Evolutionary conservation across 2,888 invertebrate genomes (phyloP), one percentile per base, ranked within the genome.

Genomic region (Leptopterna dolabrata): DNA sequence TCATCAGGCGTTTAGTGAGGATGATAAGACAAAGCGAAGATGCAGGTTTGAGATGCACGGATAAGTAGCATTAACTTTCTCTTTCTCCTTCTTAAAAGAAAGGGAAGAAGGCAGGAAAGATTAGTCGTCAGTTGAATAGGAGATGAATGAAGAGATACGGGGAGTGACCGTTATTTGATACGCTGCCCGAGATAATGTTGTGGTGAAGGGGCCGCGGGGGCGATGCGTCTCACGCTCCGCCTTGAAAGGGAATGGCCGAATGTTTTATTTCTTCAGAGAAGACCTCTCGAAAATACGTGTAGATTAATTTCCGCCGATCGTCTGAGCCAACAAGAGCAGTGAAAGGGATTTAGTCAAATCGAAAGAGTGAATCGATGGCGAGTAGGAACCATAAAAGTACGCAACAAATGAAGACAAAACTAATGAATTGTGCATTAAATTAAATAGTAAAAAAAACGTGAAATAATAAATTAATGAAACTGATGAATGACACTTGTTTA

Each of bases 111-210:
- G 71, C 30, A 30, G 29, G 29, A 36, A 76, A 76, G 78, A 78
- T 78, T n/a, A 41, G 19, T 45, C 78, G 78, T 45, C 36, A 45
- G 76, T 41, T 43, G 76, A 76, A 76, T 76, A 76, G 78, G 41
- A 78, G 78, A 78, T 78, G 78, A 78, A 78, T 78, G 78, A 55
- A 24, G 16, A 78, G 78, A 78, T 78, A 78, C 16, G 19, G 78
- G 47, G 78, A 78, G 45, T 78, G 78, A 78, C 78, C 78, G 78
- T 78, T 78, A 78, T 78, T 27, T 78, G 78, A 78, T 78, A 78
- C 78, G 24, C 78, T 45, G 78, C 45, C 78, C 78, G 24, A 78
- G 45, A 78, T 78, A 43, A 78, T 41, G 73, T 30, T n/a, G 73
- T 14, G 70, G 24, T 19, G 13, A 13, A 7, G 70, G 24, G 24